phyloP scores from a whole-genome alignment of 2,888 invertebrate species.

The Pseudeuparius sepicola region DNA sequence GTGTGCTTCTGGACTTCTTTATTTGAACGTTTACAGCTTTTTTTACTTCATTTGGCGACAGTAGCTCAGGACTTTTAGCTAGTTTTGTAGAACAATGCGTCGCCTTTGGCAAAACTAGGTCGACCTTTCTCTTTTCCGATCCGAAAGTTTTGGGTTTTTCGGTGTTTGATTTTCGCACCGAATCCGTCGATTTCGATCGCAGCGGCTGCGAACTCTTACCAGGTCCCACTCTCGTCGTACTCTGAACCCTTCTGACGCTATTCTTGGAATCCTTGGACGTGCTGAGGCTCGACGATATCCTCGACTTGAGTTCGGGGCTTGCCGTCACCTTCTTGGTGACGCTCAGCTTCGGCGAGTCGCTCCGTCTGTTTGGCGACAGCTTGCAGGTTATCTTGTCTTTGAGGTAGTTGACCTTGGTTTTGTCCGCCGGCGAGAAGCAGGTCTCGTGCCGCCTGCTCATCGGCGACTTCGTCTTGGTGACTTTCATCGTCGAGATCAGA shows the following conservation, averaged over 20 bases:
- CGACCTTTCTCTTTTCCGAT: conserved; percentile 43
- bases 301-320: conserved; percentile 34
- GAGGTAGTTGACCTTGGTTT: conserved; percentile 50
- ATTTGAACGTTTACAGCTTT: conserved; percentile 33
- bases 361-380: conserved; percentile 35
- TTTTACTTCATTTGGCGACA: conserved; percentile 50
- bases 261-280: conserved; percentile 36
- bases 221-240: conserved; percentile 24
- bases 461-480: conserved; percentile 31
- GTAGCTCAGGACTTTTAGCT: conserved; percentile 44
- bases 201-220: conserved; percentile 14
- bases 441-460: conserved; percentile 41
- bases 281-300: conserved; percentile 35
- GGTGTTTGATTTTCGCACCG: conserved; percentile 10
- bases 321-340: conserved; percentile 32
- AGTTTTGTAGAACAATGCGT: conserved; percentile 26
- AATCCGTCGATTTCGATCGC: conserved; percentile 16
- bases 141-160: conserved; percentile 49
- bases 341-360: conserved; percentile 28
- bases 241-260: conserved; percentile 38
- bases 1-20: conserved; percentile 38
- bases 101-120: conserved; percentile 33
- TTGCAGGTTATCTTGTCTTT: conserved; percentile 54
- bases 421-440: conserved; percentile 39
- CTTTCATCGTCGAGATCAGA: conserved; percentile 48